Conservation (phyloP, 2,888 invertebrate species). For the Bimastos eiseni region DNA sequence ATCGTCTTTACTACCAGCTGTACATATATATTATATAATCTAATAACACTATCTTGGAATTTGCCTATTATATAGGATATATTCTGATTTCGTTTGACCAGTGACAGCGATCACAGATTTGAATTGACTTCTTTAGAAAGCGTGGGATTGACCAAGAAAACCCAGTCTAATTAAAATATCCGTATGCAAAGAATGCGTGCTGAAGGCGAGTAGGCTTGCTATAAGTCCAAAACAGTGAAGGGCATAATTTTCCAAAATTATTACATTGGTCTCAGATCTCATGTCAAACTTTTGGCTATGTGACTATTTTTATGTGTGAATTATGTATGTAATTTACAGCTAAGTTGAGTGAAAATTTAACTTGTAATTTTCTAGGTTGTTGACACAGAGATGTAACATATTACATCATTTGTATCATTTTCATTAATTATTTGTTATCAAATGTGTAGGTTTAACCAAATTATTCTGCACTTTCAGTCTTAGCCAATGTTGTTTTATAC, state of each 20-base stretch:
- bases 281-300: not conserved
- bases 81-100: not conserved
- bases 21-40: not conserved
- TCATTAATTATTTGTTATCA: no score
- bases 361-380: no score
- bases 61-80: not conserved
- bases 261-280: not conserved
- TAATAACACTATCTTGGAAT: not conserved
- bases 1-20: not conserved
- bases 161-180: not conserved
- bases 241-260: not conserved
- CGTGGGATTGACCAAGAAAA: not conserved
- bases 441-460: no score
- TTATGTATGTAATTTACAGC: not conserved
- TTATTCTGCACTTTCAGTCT: no score
- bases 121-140: not conserved
- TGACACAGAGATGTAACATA: no score
- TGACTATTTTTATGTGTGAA: not conserved
- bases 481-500: no score
- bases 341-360: not conserved
- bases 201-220: not conserved
- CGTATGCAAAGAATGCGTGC: not conserved
- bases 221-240: not conserved
- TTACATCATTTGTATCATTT: no score
- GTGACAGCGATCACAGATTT: not conserved